These are phyloP conservation scores for Petrocephalus zakoni DNA, from an alignment of 2,113 vertebrate genomes.

Conservation along the genomic window DNA sequence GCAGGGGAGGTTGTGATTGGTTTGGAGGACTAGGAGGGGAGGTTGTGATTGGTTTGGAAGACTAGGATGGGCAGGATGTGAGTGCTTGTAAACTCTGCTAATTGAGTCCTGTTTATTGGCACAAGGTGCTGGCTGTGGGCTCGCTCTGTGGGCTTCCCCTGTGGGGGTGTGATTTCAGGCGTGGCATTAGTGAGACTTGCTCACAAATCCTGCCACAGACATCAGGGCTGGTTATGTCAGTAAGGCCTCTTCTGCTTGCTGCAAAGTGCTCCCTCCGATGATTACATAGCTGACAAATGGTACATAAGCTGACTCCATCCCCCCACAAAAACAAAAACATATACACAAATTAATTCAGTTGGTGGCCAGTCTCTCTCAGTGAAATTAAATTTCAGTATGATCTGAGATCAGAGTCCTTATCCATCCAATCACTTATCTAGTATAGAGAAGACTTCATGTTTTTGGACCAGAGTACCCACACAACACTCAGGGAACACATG, in stretches of 20 bases:
- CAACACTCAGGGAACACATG: not conserved
- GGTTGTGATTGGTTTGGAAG: not conserved
- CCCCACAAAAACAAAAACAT: not conserved
- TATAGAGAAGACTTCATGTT: not conserved
- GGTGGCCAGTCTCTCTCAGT: not conserved
- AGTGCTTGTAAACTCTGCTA: too few relatives aligned
- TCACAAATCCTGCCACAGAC: conserved; percentile 6
- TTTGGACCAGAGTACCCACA: not conserved
- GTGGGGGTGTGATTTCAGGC: not conserved
- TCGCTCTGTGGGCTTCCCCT: not conserved
- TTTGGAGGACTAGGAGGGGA: not conserved
- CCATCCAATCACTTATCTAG: not conserved
- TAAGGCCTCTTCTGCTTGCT: not conserved
- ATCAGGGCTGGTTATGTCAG: not conserved
- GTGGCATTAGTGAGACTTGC: not conserved
- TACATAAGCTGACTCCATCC: not conserved
- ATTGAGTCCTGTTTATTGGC: too few relatives aligned
- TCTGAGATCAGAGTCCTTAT: too few relatives aligned
- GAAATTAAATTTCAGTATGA: not conserved
- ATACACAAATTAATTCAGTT: not conserved
- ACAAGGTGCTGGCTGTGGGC: too few relatives aligned
- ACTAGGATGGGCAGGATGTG: not conserved
- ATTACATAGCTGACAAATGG: not conserved
- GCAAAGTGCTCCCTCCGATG: not conserved
- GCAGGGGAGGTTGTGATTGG: conserved; percentile 4